Conservation (phyloP, 2,113 vertebrate species). For the Pygoscelis adeliae region DNA sequence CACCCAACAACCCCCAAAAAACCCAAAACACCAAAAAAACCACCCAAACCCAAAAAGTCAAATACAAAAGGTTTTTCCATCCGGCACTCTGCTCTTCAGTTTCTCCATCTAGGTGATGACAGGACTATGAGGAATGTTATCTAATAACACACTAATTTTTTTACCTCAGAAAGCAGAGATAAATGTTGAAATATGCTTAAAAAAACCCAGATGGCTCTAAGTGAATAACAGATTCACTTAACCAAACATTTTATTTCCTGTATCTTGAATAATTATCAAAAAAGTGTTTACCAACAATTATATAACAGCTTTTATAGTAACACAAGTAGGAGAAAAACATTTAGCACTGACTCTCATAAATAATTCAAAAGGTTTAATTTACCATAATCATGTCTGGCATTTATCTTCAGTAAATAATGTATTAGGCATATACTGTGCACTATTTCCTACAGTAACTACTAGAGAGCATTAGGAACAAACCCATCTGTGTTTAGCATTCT, state of each 20-base stretch:
- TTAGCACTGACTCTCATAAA: constrained; percentile 67
- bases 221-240: constrained; percentile 50
- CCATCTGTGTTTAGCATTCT: constrained; percentile 55
- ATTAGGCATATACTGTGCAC: constrained; percentile 41
- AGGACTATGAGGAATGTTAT: not conserved
- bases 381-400: constrained; percentile 67
- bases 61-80: not conserved
- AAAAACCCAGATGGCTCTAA: not conserved
- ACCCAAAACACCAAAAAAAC: no score
- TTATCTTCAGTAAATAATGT: constrained; percentile 72
- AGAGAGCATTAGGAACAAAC: constrained; percentile 46
- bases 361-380: constrained; percentile 73
- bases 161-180: not conserved
- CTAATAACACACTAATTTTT: not conserved
- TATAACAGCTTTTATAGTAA: constrained; percentile 65
- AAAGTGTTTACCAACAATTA: constrained; percentile 70
- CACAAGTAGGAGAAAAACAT: constrained; percentile 54
- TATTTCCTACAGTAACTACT: constrained; percentile 49
- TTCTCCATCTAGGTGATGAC: not conserved
- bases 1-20: no score
- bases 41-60: no score
- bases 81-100: not conserved
- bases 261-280: constrained; percentile 66
- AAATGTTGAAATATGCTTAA: not conserved
- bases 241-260: constrained; percentile 59